phyloP scores from a whole-genome alignment of 1,140 invertebrate species.

The Bombus soroeensis region DNA sequence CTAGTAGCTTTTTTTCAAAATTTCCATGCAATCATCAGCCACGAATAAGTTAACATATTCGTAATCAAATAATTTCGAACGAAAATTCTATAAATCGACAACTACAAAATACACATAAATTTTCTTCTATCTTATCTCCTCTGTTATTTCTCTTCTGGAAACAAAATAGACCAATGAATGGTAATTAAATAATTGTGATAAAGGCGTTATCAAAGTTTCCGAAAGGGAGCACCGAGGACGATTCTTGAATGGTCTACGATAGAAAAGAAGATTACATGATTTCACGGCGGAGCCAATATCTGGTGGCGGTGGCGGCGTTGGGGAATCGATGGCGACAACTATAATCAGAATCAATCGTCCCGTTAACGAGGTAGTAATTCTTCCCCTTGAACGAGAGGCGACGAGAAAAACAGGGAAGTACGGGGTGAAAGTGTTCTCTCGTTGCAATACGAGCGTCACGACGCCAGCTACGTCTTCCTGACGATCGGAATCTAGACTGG shows the following conservation, averaged over 20 bases:
- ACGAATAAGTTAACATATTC: too few relatives aligned
- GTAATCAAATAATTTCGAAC: too few relatives aligned
- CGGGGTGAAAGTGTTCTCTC: conserved; percentile 19
- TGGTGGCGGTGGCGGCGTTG: conserved; percentile 10
- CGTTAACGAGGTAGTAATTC: conserved; percentile 64
- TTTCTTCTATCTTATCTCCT: background rate
- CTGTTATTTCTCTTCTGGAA: background rate
- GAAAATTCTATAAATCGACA: too few relatives aligned
- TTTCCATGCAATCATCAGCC: too few relatives aligned
- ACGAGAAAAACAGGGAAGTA: background rate
- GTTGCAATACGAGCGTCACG: conserved; percentile 55
- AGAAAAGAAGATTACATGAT: conserved; percentile 28
- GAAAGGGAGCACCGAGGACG: background rate
- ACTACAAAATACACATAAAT: too few relatives aligned
- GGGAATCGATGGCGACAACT: conserved; percentile 23
- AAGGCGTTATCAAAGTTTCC: background rate
- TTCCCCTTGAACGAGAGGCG: conserved; percentile 27
- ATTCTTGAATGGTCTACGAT: background rate
- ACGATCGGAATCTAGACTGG: too few relatives aligned
- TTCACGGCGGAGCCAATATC: conserved; percentile 24
- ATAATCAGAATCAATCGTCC: conserved; percentile 62
- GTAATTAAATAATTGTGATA: background rate
- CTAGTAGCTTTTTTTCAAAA: too few relatives aligned
- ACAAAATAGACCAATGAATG: background rate
- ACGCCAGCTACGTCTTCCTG: conserved; percentile 27